phyloP scores from a whole-genome alignment of 2,797 vertebrate species.

The Enteromius anoplus region DNA sequence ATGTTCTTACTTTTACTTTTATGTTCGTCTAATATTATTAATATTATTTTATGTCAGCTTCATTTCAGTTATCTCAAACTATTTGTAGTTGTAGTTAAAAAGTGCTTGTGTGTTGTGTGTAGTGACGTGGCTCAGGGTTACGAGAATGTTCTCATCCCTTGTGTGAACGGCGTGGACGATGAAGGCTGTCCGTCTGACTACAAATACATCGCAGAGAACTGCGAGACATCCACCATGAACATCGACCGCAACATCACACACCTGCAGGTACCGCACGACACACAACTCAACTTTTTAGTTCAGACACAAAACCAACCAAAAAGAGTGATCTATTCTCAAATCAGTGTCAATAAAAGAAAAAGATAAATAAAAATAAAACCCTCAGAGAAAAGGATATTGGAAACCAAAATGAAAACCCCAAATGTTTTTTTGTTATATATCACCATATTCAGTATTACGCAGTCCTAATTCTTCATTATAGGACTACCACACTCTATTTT shows the following conservation, averaged over 20 bases:
- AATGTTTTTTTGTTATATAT: background rate
- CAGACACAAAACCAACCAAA: background rate
- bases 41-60: background rate
- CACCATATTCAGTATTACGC: background rate
- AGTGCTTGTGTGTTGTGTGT: constrained; percentile 21
- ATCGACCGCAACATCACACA: constrained; percentile 95
- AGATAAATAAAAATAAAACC: background rate
- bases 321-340: background rate
- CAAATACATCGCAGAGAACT: constrained; percentile 94
- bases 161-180: constrained; percentile 90
- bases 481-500: background rate
- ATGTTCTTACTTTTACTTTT: background rate
- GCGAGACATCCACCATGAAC: constrained; percentile 94
- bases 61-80: background rate
- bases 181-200: constrained; percentile 91
- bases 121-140: constrained; percentile 92
- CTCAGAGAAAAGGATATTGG: background rate
- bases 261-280: constrained; percentile 78
- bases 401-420: background rate
- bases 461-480: too few relatives aligned
- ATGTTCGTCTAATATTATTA: background rate
- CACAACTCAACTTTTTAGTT: background rate
- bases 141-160: constrained; percentile 91
- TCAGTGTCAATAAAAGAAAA: background rate
- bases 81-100: background rate